phyloP scores from a whole-genome alignment of 2,797 vertebrate species.

The Coluber constrictor region DNA sequence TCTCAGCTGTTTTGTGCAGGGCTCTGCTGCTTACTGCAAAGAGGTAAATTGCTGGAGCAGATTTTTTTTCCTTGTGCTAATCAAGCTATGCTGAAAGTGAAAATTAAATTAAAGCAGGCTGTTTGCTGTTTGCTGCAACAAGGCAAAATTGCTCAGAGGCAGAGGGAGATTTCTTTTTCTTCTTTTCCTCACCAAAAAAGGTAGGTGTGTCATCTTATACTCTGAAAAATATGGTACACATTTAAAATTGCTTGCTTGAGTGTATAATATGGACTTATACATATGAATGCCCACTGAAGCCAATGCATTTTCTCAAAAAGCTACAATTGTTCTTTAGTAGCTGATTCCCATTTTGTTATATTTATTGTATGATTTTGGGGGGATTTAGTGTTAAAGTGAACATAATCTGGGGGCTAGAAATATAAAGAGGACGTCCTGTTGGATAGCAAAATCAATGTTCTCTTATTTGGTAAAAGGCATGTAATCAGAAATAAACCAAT shows the following conservation, averaged over 20 bases:
- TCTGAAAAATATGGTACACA: conserved; percentile 27
- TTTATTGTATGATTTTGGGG: conserved; percentile 58
- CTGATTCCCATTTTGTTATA: conserved; percentile 60
- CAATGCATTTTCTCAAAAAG: conserved; percentile 54
- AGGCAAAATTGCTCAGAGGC: too few species aligned
- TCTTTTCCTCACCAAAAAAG: too few species aligned
- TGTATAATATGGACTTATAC: conserved; percentile 68
- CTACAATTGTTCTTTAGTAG: conserved; percentile 60
- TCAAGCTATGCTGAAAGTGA: too few species aligned
- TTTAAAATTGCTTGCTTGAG: conserved; percentile 73
- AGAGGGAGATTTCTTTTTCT: too few species aligned
- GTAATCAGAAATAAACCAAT: conserved; percentile 37
- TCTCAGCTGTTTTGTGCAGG: too few species aligned
- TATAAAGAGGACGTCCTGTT: conserved; percentile 36
- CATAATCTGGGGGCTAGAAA: conserved; percentile 53
- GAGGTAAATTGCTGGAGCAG: too few species aligned
- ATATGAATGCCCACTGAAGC: conserved; percentile 66
- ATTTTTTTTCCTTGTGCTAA: too few species aligned
- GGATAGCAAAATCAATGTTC: conserved; percentile 35
- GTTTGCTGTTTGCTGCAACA: too few species aligned
- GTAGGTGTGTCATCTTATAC: too few species aligned
- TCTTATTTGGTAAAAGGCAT: conserved; percentile 48
- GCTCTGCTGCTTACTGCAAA: too few species aligned
- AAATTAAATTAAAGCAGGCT: too few species aligned
- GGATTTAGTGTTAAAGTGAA: conserved; percentile 73